A percentile compares a stretch with the other conserved stretches of the same genome.
These are phyloP conservation scores for Acromyrmex charruanus DNA, from an alignment of 1,140 invertebrate species.

Conservation along the genomic window DNA sequence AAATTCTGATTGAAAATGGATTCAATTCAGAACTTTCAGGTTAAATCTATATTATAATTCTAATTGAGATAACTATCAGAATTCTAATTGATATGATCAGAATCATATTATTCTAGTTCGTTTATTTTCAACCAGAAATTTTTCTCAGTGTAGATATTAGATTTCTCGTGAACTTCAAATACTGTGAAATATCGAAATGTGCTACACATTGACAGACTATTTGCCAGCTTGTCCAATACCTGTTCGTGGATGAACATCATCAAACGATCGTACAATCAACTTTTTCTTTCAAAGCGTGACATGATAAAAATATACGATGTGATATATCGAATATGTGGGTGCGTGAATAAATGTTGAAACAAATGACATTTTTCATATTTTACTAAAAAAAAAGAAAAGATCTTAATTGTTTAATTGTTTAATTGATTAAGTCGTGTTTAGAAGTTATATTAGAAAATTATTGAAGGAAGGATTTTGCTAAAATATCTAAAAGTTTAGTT, in stretches of 20 bases:
- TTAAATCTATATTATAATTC: too few relatives aligned
- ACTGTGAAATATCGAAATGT: slow-evolving; percentile 28
- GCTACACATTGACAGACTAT: slow-evolving; percentile 35
- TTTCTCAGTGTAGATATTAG: neutral
- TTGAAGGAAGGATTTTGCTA: too few relatives aligned
- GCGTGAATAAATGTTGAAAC: neutral
- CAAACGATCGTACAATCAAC: neutral
- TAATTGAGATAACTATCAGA: too few relatives aligned
- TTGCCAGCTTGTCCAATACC: slow-evolving; percentile 24
- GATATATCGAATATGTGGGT: neutral
- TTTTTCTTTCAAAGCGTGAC: slow-evolving; percentile 2
- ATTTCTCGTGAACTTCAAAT: slow-evolving; percentile 14
- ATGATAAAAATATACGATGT: neutral
- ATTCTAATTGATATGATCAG: too few relatives aligned
- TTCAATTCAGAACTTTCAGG: too few relatives aligned
- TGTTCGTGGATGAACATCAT: neutral
- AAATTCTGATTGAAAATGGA: too few relatives aligned
- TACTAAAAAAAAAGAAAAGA: neutral
- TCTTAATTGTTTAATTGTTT: neutral
- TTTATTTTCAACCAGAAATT: too few relatives aligned
- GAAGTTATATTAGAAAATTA: neutral
- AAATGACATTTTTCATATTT: neutral
- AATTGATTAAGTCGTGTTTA: neutral
- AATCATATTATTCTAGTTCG: too few relatives aligned
- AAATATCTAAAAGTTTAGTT: too few relatives aligned